Percentiles rank a stretch among this genome's conserved stretches.
These are phyloP conservation scores for Rhagonycha fulva DNA, from an alignment of 2,888 invertebrate genomes.

Conservation along the genomic window DNA sequence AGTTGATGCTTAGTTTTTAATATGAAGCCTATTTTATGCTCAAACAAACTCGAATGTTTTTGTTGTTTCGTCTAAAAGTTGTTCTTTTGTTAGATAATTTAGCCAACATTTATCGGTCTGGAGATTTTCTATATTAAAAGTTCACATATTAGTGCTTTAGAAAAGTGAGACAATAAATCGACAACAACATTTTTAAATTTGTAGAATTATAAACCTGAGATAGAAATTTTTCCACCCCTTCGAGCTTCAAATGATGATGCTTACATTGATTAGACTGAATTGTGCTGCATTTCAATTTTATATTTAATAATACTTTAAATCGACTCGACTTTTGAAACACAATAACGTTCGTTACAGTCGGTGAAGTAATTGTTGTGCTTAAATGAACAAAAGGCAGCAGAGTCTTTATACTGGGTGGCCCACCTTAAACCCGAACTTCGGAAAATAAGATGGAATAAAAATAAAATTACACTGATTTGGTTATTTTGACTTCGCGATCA, in stretches of 20 bases:
- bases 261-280: slow-evolving; percentile 18
- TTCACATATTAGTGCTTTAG: background rate
- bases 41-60: slow-evolving; percentile 28
- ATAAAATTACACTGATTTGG: too few relatives aligned
- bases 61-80: slow-evolving; percentile 15
- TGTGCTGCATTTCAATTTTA: slow-evolving; percentile 18
- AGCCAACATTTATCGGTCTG: slow-evolving; percentile 25
- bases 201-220: background rate
- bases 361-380: background rate
- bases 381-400: background rate
- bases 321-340: slow-evolving; percentile 19
- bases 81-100: slow-evolving; percentile 28
- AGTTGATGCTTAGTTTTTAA: slow-evolving; percentile 18
- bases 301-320: slow-evolving; percentile 17
- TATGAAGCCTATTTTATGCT: slow-evolving; percentile 25
- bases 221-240: background rate
- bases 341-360: slow-evolving; percentile 31
- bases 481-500: too few relatives aligned
- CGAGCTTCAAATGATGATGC: background rate
- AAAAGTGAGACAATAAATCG: background rate
- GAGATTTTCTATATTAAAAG: slow-evolving; percentile 7
- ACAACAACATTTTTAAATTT: background rate
- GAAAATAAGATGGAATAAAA: too few relatives aligned
- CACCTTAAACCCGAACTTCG: too few relatives aligned
- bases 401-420: background rate